A percentile compares a stretch with the other conserved stretches of the same genome.
Conservation (phyloP, 2,113 vertebrate genomes). For the Sorex fumeus region DNA sequence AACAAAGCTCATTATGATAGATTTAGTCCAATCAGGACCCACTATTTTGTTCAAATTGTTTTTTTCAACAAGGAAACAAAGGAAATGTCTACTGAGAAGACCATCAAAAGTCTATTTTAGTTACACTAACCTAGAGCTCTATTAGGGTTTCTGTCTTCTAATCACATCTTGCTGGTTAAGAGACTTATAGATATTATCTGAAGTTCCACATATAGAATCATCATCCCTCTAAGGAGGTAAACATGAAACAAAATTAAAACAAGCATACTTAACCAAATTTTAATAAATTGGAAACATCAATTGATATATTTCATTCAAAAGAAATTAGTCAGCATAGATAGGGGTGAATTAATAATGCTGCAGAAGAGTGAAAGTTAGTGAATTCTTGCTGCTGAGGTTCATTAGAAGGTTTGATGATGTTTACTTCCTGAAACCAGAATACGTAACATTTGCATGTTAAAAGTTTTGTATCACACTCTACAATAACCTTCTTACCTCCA, state of each 20-base stretch:
- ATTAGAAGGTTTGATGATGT: neutral
- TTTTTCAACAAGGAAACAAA: neutral
- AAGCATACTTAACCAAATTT: neutral
- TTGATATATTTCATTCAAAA: neutral
- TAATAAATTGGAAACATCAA: neutral
- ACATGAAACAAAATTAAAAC: slow-evolving; percentile 23
- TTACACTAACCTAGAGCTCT: neutral
- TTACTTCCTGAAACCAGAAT: neutral
- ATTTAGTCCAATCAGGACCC: neutral
- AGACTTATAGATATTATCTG: neutral
- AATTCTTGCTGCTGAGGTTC: neutral
- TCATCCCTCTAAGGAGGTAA: neutral
- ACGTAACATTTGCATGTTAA: slow-evolving; percentile 8
- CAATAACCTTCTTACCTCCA: neutral
- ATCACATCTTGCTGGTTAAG: neutral
- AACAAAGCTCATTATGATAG: neutral
- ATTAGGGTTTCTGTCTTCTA: neutral
- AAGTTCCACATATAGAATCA: neutral
- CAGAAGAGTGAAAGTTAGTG: neutral
- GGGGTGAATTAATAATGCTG: neutral
- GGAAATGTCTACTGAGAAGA: neutral
- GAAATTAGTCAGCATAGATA: too few species aligned
- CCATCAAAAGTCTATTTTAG: neutral
- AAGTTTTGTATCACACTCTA: neutral
- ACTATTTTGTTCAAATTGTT: neutral